Base-by-base conservation (phyloP, 2,113 vertebrate species). In the Pteronura brasiliensis region DNA sequence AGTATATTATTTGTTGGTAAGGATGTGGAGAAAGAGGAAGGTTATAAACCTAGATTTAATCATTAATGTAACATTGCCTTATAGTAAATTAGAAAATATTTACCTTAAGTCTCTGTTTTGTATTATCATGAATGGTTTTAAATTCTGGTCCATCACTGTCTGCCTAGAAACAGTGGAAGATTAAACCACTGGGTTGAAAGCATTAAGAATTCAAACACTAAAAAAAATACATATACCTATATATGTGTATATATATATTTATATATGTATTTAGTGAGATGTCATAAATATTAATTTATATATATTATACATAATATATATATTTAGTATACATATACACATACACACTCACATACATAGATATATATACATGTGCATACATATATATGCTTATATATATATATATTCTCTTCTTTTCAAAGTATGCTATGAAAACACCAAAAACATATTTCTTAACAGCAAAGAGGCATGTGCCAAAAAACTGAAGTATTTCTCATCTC, bases 61-160 rank as follows among this genome's bases (percentile, higher is more conserved):
- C 27, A 95, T 63, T 82, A 88, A 49, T 25, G 69, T 31, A 95
- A 89, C 3, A 3, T n/a, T 59, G 4, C 25, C 13, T 88, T 52
- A 90, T 0, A 72, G 47, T 36, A 13, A 94, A 92, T 82, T 93
- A 69, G 36, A 74, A 88, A 85, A 36, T 47, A 98, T 99, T 99
- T 98, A 99, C 99, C 80, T 98, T 99, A 25, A 99, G 98, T 91
- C 96, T 99, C 97, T 99, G 99, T 93, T 99, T 99, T 0, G 99
- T 99, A 97, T 98, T 99, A 74, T 98, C 98, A 97, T 99, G 99
- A 94, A 96, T 25, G 1, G 98, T 98, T 90, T 98, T 98, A 99
- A 99, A 99, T 95, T 99, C 98, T 7, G 99, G 99, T 44, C 99
- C 99, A 49, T 98, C 98, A 91, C 98, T 98, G 97, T 99, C 99